A percentile compares a stretch with the other conserved stretches of the same genome.
phyloP scores from a whole-genome alignment of 2,888 invertebrate species.

The Drosophila picticornis region DNA sequence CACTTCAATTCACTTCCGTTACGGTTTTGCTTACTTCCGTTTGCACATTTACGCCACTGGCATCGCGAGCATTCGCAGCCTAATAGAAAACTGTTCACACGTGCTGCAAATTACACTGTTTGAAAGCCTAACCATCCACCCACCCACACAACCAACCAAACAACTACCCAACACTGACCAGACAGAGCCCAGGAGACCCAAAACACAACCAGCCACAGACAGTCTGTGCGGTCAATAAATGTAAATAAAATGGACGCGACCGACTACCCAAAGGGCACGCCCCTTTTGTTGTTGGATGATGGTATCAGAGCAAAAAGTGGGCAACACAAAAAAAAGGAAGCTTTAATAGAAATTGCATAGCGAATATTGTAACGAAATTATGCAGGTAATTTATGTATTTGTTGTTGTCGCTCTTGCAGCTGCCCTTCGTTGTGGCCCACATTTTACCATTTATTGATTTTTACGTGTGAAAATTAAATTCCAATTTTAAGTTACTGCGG shows the following conservation, averaged over 20 bases:
- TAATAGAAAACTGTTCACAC: conserved; percentile 73
- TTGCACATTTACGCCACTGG: conserved; percentile 58
- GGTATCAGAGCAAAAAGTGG: conserved; percentile 24
- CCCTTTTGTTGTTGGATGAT: conserved; percentile 42
- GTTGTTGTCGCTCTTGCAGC: conserved; percentile 23
- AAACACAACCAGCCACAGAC: conserved; percentile 25
- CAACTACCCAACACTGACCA: conserved; percentile 6
- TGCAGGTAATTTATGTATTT: conserved; percentile 71
- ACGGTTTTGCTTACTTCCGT: conserved; percentile 53
- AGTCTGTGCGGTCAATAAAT: conserved; percentile 68
- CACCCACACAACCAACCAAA: conserved; percentile 14
- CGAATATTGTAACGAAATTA: conserved; percentile 63
- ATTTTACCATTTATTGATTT: conserved; percentile 63
- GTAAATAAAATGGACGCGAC: conserved; percentile 62
- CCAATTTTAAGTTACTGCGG: conserved; percentile 52
- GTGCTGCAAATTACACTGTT: conserved; percentile 67
- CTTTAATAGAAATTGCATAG: conserved; percentile 56
- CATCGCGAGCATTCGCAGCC: conserved; percentile 37
- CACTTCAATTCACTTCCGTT: conserved; percentile 60
- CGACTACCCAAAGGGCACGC: conserved; percentile 44
- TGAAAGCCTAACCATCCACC: conserved; percentile 23
- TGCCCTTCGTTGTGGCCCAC: conserved; percentile 8
- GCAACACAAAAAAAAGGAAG: conserved; percentile 7
- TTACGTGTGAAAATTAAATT: conserved; percentile 76
- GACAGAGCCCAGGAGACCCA: conserved; percentile 12